These are phyloP conservation scores for Enteromius paludinosus DNA, from an alignment of 2,797 vertebrate genomes.

Conservation along the genomic window DNA sequence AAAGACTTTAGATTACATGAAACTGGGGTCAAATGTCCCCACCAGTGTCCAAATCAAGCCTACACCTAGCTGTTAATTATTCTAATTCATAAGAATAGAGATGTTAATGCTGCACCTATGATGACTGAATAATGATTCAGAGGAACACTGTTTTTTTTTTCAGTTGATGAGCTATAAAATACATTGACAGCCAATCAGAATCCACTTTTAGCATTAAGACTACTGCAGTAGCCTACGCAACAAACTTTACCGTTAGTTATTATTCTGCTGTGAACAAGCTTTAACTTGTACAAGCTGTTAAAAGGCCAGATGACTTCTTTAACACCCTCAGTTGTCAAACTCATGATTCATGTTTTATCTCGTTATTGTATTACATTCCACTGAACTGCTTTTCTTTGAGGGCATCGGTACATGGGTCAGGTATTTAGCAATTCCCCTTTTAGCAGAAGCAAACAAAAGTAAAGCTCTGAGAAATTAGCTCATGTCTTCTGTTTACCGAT, in stretches of 20 bases:
- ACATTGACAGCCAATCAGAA: too few species aligned
- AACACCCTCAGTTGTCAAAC: neutral
- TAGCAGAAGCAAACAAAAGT: slow-evolving; percentile 20
- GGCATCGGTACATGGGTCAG: neutral
- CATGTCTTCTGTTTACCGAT: neutral
- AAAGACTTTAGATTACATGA: neutral
- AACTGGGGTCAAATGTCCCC: too few species aligned
- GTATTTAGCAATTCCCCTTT: neutral
- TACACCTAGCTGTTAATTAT: too few species aligned
- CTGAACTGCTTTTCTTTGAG: neutral
- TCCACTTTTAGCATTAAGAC: neutral
- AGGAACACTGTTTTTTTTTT: too few species aligned
- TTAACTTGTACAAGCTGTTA: neutral
- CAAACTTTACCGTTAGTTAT: neutral
- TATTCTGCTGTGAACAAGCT: neutral
- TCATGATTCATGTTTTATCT: neutral
- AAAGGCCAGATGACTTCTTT: neutral
- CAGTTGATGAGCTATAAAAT: too few species aligned
- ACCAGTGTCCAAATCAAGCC: too few species aligned
- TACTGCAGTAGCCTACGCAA: neutral
- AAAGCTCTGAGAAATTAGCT: neutral
- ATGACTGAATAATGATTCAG: too few species aligned
- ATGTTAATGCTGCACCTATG: too few species aligned
- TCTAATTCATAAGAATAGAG: too few species aligned
- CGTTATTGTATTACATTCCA: neutral